Percentiles rank a stretch among this genome's conserved stretches.
phyloP scores from a whole-genome alignment of 2,888 invertebrate species.

The Melieria omissa region DNA sequence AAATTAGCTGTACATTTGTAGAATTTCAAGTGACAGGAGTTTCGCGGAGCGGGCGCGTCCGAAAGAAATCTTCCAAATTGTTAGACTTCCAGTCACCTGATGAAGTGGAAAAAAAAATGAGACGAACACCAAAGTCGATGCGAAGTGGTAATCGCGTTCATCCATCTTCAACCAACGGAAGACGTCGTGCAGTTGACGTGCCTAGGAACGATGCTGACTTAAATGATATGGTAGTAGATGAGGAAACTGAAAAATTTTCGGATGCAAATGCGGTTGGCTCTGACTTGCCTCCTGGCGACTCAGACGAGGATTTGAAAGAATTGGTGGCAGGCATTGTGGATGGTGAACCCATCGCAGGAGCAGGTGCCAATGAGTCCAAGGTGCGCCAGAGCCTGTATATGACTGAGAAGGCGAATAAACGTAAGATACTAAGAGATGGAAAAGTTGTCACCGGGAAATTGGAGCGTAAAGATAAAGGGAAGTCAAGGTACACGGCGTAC shows the following conservation, averaged over 20 bases:
- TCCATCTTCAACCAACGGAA: constrained; percentile 39
- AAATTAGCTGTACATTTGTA: constrained; percentile 28
- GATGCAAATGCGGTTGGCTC: constrained; percentile 47
- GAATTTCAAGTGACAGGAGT: constrained; percentile 79
- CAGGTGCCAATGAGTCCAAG: constrained; percentile 55
- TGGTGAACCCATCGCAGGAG: constrained; percentile 47
- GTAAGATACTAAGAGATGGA: constrained; percentile 76
- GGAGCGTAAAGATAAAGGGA: constrained; percentile 83
- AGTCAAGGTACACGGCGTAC: constrained; percentile 86
- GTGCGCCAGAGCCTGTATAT: constrained; percentile 73
- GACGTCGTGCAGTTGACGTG: constrained; percentile 46
- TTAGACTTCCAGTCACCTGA: constrained; percentile 94
- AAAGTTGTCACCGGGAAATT: constrained; percentile 74
- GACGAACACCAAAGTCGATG: constrained; percentile 47
- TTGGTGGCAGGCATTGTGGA: constrained; percentile 60
- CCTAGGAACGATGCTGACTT: constrained; percentile 46
- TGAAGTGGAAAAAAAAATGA: constrained; percentile 73
- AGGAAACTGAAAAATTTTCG: constrained; percentile 48
- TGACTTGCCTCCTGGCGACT: constrained; percentile 30
- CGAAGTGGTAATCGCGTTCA: constrained; percentile 27
- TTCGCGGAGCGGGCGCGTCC: constrained; percentile 88
- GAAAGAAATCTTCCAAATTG: constrained; percentile 94
- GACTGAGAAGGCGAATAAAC: constrained; percentile 83
- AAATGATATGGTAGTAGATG: constrained; percentile 49
- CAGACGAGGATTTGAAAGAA: constrained; percentile 60